These are phyloP conservation scores for Paraplagusia blochii DNA, from an alignment of 2,113 vertebrate species.

Conservation along the genomic window DNA sequence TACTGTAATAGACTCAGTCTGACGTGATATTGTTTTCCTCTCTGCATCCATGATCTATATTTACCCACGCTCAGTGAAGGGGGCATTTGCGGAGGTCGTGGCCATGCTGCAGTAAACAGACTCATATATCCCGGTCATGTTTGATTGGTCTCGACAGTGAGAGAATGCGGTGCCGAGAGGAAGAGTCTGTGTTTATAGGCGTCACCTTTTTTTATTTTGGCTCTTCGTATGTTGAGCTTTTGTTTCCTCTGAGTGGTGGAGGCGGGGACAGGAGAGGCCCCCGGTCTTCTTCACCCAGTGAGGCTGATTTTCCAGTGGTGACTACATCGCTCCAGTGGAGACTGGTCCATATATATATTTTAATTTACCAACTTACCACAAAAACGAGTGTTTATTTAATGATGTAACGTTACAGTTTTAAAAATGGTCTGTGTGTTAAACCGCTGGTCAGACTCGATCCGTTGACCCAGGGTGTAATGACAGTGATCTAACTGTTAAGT, in stretches of 20 bases:
- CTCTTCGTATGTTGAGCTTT: constrained; percentile 42
- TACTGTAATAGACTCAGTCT: constrained; percentile 25
- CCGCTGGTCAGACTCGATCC: no score
- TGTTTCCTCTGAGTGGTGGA: constrained; percentile 51
- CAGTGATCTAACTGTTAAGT: no score
- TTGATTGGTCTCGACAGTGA: constrained; percentile 4
- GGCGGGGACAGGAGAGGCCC: constrained; percentile 50
- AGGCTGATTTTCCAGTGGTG: constrained; percentile 70
- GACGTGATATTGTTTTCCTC: constrained; percentile 13
- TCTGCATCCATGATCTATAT: constrained; percentile 3
- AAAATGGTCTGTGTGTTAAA: no score
- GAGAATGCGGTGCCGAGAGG: not conserved
- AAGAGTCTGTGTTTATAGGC: constrained; percentile 11
- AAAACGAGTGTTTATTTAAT: no score
- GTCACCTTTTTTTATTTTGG: constrained; percentile 16
- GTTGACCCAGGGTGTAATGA: no score
- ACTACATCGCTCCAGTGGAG: constrained; percentile 64
- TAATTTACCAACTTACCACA: constrained; percentile 3
- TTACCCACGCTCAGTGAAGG: constrained; percentile 1
- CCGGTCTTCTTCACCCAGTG: constrained; percentile 40
- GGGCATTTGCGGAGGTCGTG: not conserved
- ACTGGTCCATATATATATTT: constrained; percentile 22
- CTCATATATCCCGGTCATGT: not conserved
- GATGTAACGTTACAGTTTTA: no score
- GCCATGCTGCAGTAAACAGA: not conserved